Conservation (phyloP, 2,113 vertebrate genomes). For the Rhabdornis inornatus region DNA sequence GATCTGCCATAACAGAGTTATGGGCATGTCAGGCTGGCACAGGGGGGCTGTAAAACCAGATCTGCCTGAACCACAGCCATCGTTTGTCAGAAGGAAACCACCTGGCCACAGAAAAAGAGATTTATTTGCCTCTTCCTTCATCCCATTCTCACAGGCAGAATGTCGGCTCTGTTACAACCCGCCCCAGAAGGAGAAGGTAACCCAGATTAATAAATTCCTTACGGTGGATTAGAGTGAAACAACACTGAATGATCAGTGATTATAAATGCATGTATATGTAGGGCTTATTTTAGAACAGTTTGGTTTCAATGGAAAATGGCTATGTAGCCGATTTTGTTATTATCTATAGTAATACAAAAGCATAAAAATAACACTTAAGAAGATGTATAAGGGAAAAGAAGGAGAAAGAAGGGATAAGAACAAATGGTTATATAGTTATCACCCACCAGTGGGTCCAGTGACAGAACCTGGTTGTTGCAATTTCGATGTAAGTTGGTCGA, state of each 20-base stretch:
- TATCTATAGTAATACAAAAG: not conserved
- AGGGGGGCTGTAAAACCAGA: slow-evolving; percentile 43
- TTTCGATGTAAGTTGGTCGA: not conserved
- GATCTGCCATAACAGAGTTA: slow-evolving; percentile 27
- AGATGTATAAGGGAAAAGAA: not conserved
- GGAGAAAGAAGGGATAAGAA: not conserved
- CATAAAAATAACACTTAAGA: not conserved
- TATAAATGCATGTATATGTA: not conserved
- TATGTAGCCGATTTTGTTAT: not conserved
- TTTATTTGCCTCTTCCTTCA: slow-evolving; percentile 18
- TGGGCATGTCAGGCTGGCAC: slow-evolving; percentile 30
- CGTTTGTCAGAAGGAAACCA: slow-evolving; percentile 12
- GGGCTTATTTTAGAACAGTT: not conserved
- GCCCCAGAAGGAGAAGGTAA: not conserved
- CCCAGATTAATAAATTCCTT: not conserved
- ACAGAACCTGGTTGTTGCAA: not conserved
- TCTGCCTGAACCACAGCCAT: not conserved
- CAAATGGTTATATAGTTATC: not conserved
- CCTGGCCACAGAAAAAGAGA: not conserved
- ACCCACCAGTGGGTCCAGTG: not conserved
- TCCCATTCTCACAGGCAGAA: not conserved
- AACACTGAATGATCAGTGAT: not conserved
- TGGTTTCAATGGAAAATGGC: not conserved
- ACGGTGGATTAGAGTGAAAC: not conserved
- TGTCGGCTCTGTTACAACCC: not conserved